phyloP scores from a whole-genome alignment of 2,797 vertebrate genomes.

The Hafferia zeledoni region DNA sequence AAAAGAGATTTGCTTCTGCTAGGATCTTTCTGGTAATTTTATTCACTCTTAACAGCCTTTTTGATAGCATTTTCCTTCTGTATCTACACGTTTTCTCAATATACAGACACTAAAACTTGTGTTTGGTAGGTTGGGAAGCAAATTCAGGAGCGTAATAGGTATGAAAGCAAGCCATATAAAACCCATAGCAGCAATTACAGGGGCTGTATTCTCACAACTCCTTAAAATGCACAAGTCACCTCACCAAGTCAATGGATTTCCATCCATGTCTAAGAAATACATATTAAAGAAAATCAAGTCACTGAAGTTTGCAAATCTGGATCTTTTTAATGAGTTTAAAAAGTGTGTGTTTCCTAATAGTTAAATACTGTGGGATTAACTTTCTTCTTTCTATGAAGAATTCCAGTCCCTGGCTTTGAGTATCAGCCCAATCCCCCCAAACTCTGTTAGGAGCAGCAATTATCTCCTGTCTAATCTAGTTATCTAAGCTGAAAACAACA shows the following conservation, averaged over 20 bases:
- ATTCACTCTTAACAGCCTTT: not conserved
- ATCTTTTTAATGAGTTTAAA: not conserved
- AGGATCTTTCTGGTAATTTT: not conserved
- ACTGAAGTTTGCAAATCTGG: not conserved
- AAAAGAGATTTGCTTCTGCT: constrained; percentile 1
- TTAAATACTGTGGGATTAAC: not conserved
- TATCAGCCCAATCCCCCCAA: not conserved
- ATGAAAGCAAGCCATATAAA: not conserved
- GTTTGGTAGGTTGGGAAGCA: not conserved
- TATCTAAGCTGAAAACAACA: not conserved
- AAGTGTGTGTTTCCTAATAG: not conserved
- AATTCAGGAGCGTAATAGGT: not conserved
- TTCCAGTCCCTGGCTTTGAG: not conserved
- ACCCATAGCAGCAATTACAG: not conserved
- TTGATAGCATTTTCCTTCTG: not conserved
- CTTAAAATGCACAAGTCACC: not conserved
- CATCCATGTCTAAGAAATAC: not conserved
- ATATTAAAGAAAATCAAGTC: not conserved
- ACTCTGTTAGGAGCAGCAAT: not conserved
- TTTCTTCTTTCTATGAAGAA: not conserved
- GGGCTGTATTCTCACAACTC: not conserved
- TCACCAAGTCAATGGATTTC: not conserved
- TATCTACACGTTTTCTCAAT: not conserved
- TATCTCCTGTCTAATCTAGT: not conserved
- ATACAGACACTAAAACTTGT: not conserved